These are phyloP conservation scores for Perizoma flavofasciatum DNA, from an alignment of 2,888 invertebrate species.

Conservation along the genomic window DNA sequence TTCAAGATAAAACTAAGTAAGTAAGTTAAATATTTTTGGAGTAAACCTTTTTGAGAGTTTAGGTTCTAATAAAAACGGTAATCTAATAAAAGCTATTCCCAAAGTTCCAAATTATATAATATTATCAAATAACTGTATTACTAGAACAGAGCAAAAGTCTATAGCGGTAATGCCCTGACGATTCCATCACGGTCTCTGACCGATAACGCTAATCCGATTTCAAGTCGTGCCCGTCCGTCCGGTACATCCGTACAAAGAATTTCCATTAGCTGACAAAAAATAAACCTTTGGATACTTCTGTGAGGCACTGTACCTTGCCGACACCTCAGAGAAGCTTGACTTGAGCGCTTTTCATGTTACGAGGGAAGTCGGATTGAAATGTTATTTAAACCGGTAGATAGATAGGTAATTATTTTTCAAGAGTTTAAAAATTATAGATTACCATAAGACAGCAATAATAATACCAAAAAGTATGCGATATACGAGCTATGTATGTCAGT, in stretches of 20 bases:
- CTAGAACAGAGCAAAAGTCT: constrained; percentile 45
- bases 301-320: constrained; percentile 21
- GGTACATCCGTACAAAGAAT: constrained; percentile 79
- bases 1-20: no score
- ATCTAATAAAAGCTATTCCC: no score
- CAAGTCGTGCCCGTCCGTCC: constrained; percentile 68
- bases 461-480: no score
- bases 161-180: constrained; percentile 59
- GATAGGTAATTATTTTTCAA: no score
- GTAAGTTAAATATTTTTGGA: no score
- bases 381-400: constrained; percentile 6
- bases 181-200: constrained; percentile 69
- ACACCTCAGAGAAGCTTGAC: constrained; percentile 6
- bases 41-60: no score
- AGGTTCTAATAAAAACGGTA: no score
- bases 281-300: constrained; percentile 34
- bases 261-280: constrained; percentile 80
- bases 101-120: no score
- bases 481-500: no score
- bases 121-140: constrained; percentile 15
- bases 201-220: constrained; percentile 78
- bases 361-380: constrained; percentile 1
- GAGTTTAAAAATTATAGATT: no score
- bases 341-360: constrained; percentile 3
- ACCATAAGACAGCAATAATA: no score